phyloP scores from a whole-genome alignment of 1,140 invertebrate genomes.

The Drosophila malerkotliana region DNA sequence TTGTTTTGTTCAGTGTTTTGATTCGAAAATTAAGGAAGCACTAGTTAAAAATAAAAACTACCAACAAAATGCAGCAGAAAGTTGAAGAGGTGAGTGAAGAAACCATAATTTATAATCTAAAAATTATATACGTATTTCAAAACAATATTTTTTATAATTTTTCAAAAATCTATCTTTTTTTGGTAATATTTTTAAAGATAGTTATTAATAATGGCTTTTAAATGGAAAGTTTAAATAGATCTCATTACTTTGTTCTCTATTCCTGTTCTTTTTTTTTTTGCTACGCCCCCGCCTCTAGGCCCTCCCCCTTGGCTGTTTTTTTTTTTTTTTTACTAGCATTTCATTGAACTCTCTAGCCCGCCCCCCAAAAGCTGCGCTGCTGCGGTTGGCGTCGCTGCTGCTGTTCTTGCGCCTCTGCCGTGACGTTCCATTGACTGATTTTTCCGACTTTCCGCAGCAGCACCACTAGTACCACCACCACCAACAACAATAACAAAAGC shows the following conservation, averaged over 20 bases:
- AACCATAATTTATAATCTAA: background rate
- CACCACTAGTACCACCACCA: slow-evolving; percentile 29
- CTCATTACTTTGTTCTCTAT: background rate
- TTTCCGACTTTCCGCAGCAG: slow-evolving; percentile 57
- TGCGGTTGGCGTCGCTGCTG: slow-evolving; percentile 6
- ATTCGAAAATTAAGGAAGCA: slow-evolving; percentile 20
- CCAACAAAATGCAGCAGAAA: slow-evolving; percentile 66
- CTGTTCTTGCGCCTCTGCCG: slow-evolving; percentile 55
- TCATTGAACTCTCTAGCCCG: slow-evolving; percentile 30
- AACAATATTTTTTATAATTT: no score
- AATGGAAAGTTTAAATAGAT: background rate
- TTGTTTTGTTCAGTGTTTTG: slow-evolving; percentile 47
- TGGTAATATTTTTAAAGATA: background rate
- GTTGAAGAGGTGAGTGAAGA: slow-evolving; percentile 66
- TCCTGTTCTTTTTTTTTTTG: slow-evolving; percentile 9
- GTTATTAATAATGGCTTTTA: background rate
- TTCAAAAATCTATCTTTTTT: no score
- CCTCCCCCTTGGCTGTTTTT: background rate
- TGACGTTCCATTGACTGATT: slow-evolving; percentile 79
- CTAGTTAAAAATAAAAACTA: background rate
- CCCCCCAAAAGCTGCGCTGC: slow-evolving; percentile 27
- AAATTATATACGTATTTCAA: background rate
- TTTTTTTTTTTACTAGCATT: slow-evolving; percentile 8
- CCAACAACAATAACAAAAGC: slow-evolving; percentile 6
- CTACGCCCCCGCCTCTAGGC: background rate